These are phyloP conservation scores for Bradypodion pumilum DNA, from an alignment of 2,797 vertebrate species.

Conservation along the genomic window DNA sequence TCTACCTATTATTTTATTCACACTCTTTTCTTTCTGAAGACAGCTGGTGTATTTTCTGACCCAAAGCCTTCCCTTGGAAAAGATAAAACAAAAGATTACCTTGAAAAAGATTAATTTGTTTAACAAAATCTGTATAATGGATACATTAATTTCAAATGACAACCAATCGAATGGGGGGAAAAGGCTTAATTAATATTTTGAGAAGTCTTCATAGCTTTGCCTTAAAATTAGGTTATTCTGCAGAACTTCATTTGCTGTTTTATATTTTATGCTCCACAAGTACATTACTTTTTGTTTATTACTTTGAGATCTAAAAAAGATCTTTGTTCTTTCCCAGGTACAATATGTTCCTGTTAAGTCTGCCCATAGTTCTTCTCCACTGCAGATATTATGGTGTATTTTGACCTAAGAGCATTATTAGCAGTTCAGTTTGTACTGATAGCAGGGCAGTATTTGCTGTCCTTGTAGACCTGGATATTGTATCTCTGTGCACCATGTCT, in stretches of 20 bases:
- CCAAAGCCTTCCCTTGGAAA: background rate
- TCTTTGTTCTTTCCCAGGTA: constrained; percentile 54
- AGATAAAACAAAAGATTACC: background rate
- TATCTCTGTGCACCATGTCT: constrained; percentile 51
- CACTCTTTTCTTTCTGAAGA: background rate
- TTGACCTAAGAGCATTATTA: constrained; percentile 59
- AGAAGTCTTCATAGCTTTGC: background rate
- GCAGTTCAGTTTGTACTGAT: constrained; percentile 58
- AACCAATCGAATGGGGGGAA: background rate
- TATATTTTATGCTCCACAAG: constrained; percentile 7
- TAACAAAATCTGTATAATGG: background rate
- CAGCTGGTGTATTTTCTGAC: background rate
- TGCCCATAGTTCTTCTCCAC: constrained; percentile 21
- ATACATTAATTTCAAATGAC: background rate
- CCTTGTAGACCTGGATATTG: constrained; percentile 63
- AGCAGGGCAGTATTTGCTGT: constrained; percentile 64
- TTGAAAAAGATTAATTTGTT: background rate
- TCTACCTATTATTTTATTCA: background rate
- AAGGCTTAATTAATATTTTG: background rate
- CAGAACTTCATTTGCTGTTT: background rate
- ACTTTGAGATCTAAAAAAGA: constrained; percentile 35
- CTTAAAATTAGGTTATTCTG: background rate
- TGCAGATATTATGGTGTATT: constrained; percentile 37
- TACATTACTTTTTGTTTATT: constrained; percentile 17
- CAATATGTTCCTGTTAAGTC: constrained; percentile 44